Evolutionary conservation across 2,797 vertebrate species (phyloP).

Genomic region (Morelia viridis): DNA sequence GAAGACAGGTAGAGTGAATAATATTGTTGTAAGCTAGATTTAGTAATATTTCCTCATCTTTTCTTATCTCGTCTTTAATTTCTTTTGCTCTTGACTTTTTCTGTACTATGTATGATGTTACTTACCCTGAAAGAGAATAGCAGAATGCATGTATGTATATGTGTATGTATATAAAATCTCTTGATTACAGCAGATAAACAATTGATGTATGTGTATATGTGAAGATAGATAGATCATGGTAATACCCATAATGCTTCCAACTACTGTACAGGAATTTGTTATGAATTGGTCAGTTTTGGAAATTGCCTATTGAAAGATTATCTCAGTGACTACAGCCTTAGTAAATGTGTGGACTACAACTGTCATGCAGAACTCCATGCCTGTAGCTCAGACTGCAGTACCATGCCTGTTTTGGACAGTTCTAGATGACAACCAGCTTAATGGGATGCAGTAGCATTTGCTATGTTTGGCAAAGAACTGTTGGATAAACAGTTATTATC

Average conservation of each 20-base stretch:
- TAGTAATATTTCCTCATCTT: background rate
- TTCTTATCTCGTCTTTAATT: background rate
- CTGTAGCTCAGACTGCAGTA: background rate
- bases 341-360: background rate
- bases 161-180: background rate
- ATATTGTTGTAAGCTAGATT: background rate
- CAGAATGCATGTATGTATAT: background rate
- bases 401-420: conserved; percentile 15
- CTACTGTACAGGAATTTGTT: background rate
- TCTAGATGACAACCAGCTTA: background rate
- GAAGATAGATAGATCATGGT: background rate
- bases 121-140: background rate
- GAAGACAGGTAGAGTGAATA: background rate
- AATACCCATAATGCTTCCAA: background rate
- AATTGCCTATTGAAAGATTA: background rate
- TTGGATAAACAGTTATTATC: background rate
- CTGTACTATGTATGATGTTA: background rate
- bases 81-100: background rate
- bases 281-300: background rate
- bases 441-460: background rate
- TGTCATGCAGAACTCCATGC: background rate
- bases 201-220: background rate
- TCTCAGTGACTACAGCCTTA: background rate
- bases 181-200: background rate
- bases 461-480: background rate